Evolutionary conservation across 2,888 invertebrate genomes (phyloP), one percentile per base, ranked within the genome.

Genomic region (Cheilosia pagana): DNA sequence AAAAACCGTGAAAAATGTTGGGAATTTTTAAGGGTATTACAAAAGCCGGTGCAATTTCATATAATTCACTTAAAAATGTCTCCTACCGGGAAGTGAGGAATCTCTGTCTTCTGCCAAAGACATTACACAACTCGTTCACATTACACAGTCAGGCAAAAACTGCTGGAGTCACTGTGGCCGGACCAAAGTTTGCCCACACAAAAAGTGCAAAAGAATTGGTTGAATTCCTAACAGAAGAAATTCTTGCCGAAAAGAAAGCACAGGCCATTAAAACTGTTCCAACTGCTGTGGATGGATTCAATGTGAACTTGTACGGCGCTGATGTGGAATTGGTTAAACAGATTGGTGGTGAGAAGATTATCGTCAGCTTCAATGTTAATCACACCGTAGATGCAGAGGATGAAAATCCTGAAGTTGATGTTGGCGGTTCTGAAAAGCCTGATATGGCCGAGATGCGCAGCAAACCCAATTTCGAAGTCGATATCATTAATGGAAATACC

Each of bases 181-280:
- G 59, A 21, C n/a, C 57, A 2, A 74, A 25, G 10, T 75, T 75
- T 45, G 79, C 79, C 0, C 75, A 75, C 35, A 85, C 81, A 3
- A 85, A 85, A 55, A 67, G 71, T 55, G 63, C 23, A 10, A 85
- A 81, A 16, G 97, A 98, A 90, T 93, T 99, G 62, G 95, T 97
- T 0, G 97, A 97, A 90, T 99, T 98, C 90, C 92, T 99, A 28
- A 95, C 96, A 1, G 98, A 99, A 89, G 99, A 99, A 93, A 98
- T 99, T 86, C 94, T 96, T 28, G 96, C 97, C 0, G 99, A 99
- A 91, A 95, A 96, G 88, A 96, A 97, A 90, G 94, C 96, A 2
- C 96, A 95, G 89, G 96, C 96, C 90, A 91, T 94, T 16, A 95
- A 96, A 91, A 93, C 94, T 0, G 93, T 97, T 87, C 96, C 98